phyloP scores from a whole-genome alignment of 2,113 vertebrate species.

The Semnornis frantzii region DNA sequence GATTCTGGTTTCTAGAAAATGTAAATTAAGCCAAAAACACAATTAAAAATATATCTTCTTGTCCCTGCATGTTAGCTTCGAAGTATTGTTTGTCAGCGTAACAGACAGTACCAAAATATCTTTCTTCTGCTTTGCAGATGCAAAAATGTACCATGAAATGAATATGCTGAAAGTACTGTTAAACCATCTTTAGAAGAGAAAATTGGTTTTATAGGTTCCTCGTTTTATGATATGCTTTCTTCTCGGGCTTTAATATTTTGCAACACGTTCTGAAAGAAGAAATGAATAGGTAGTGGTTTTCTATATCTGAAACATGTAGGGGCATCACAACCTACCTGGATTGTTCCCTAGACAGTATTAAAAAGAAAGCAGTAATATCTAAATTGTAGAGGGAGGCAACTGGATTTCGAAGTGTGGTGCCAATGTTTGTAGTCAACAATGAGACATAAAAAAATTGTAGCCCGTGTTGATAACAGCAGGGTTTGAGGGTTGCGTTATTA shows the following conservation, averaged over 20 bases:
- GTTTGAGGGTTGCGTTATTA: conserved; percentile 69
- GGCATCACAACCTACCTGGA: conserved; percentile 67
- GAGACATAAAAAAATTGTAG: conserved; percentile 67
- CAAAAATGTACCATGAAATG: conserved; percentile 47
- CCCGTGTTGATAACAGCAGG: conserved; percentile 52
- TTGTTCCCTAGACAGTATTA: conserved; percentile 58
- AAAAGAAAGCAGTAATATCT: conserved; percentile 62
- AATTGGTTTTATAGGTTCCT: conserved; percentile 65
- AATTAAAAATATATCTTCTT: conserved; percentile 65
- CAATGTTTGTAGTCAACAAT: conserved; percentile 70
- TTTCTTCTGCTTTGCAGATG: conserved; percentile 43
- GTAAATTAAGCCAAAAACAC: conserved; percentile 62
- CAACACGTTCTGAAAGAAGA: conserved; percentile 56
- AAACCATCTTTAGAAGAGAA: conserved; percentile 62
- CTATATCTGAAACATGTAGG: conserved; percentile 61
- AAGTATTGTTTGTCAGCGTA: conserved; percentile 53
- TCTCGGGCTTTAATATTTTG: conserved; percentile 67
- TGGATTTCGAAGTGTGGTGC: conserved; percentile 64
- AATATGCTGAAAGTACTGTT: conserved; percentile 53
- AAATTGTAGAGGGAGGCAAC: conserved; percentile 51
- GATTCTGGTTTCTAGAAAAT: conserved; percentile 57
- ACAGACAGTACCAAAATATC: conserved; percentile 48
- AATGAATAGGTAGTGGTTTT: conserved; percentile 62
- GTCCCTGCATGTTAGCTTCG: conserved; percentile 39
- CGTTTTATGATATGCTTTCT: conserved; percentile 65